Percentiles rank a stretch among this genome's conserved stretches.
Conservation (phyloP, 30 jellyfish, hydroid and myxozoan species). For the Pseudorhiza aurosa region DNA sequence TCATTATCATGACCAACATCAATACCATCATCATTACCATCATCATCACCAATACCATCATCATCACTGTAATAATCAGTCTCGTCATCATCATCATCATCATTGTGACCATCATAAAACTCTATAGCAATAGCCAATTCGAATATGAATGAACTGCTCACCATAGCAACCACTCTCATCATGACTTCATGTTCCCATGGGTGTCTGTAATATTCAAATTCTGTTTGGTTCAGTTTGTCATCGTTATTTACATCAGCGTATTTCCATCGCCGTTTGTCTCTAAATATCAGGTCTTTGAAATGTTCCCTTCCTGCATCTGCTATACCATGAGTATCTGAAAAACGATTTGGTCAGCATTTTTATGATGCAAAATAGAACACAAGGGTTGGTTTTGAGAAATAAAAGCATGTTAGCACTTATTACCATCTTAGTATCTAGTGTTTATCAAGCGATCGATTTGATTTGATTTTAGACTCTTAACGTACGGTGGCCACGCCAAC, state of each 20-base stretch:
- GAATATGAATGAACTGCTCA: constrained; percentile 1
- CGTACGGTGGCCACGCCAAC: too few relatives aligned
- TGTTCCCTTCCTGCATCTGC: constrained; percentile 67
- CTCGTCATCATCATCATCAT: neutral
- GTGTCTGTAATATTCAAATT: constrained; percentile 73
- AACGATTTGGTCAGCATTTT: neutral
- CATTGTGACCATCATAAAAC: neutral
- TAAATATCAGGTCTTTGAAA: constrained; percentile 41
- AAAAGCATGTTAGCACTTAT: too few relatives aligned
- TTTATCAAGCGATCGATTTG: too few relatives aligned
- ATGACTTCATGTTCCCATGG: constrained; percentile 87
- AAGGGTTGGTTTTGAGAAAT: too few relatives aligned
- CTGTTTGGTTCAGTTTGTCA: constrained; percentile 60
- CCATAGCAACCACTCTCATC: constrained; percentile 92
- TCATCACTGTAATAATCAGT: neutral
- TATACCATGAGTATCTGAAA: constrained; percentile 62
- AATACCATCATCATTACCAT: neutral
- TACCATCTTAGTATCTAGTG: too few relatives aligned
- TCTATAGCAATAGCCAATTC: too few relatives aligned
- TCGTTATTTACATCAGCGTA: constrained; percentile 80
- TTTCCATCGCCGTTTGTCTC: constrained; percentile 89
- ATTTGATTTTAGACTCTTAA: too few relatives aligned
- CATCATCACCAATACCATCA: neutral
- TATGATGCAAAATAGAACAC: too few relatives aligned
- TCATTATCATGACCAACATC: neutral